Conservation (phyloP, 2,888 invertebrate genomes). For the Caenorhabditis doughertyi region DNA sequence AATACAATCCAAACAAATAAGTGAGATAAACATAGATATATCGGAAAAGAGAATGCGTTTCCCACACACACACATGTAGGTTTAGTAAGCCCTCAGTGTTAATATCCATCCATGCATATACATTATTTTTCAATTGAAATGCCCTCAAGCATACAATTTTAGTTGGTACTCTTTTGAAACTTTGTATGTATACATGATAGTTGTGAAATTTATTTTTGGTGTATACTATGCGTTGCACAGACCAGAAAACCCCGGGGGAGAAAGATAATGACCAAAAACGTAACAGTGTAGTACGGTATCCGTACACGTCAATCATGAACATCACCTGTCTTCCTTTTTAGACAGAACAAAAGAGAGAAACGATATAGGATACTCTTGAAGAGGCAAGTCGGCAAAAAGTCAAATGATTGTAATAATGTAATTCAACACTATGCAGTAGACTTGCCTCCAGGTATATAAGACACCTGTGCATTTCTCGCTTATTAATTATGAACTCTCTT, state of each 20-base stretch:
- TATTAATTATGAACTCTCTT: conserved; percentile 31
- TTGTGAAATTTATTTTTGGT: conserved; percentile 29
- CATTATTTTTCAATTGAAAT: conserved; percentile 54
- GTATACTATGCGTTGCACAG: not conserved
- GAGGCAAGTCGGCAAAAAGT: conserved; percentile 46
- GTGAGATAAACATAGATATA: conserved; percentile 61
- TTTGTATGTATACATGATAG: conserved; percentile 9
- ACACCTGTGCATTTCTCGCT: conserved; percentile 55
- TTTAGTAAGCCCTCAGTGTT: conserved; percentile 47
- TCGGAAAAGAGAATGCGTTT: conserved; percentile 15
- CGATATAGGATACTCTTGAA: conserved; percentile 56
- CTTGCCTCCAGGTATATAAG: conserved; percentile 15
- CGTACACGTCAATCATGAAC: conserved; percentile 57
- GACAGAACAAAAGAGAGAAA: conserved; percentile 59
- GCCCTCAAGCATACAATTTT: conserved; percentile 60
- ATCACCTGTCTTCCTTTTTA: conserved; percentile 52
- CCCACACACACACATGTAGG: conserved; percentile 37
- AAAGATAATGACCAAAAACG: not conserved
- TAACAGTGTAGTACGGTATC: conserved; percentile 12
- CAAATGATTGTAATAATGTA: conserved; percentile 43
- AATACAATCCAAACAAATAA: conserved; percentile 65
- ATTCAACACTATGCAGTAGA: conserved; percentile 30
- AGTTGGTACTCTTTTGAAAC: conserved; percentile 36
- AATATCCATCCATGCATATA: conserved; percentile 62
- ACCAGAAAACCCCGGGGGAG: not conserved